Base-by-base conservation (phyloP, 2,797 vertebrate genomes). In the Erpetoichthys calabaricus region DNA sequence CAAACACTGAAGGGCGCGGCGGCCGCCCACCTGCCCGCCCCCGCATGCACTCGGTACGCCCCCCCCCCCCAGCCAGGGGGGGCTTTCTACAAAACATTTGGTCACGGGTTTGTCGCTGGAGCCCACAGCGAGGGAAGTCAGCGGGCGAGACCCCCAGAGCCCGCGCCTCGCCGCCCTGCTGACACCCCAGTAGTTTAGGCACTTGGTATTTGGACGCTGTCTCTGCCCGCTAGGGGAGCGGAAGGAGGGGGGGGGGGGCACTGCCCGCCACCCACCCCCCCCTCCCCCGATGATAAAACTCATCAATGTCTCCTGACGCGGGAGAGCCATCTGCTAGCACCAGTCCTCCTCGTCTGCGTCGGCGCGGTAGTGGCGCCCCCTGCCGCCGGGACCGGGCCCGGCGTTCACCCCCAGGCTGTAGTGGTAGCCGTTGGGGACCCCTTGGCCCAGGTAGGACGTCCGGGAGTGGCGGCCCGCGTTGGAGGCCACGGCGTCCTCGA, bases 201-300 rank as follows among this genome's bases (percentile, higher is more conserved):
- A 25, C 25, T 25, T 25, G 25, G 25, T 25, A 25, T 25, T 25
- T 25, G 25, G 25, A 25, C 25, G 25, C 25, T 25, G 25, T 25
- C 25, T 25, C 25, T 25, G 25, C 25, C 25, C 25, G 25, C 25
- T 25, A 25, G 25, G 25, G 25, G 25, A 25, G 25, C 25, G 25
- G 25, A 25, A 25, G 25, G n/a, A n/a, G n/a, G n/a, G n/a, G n/a
- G n/a, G n/a, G n/a, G n/a, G 25, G 25, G 25, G 25, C 25, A 25
- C 25, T 25, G 25, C 25, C 25, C 25, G 25, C 25, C 25, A 25
- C n/a, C n/a, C n/a, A n/a, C n/a, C n/a, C n/a, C 25, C 25, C n/a
- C n/a, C n/a, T n/a, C n/a, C n/a, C n/a, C 25, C 76, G 91, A 93
- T 93, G 90, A 94, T 92, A 92, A 89, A 95, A 93, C 89, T 92